A percentile compares a stretch with the other conserved stretches of the same genome.
These are phyloP conservation scores for Leiothrix lutea DNA, from an alignment of 2,113 vertebrate species.

Conservation along the genomic window DNA sequence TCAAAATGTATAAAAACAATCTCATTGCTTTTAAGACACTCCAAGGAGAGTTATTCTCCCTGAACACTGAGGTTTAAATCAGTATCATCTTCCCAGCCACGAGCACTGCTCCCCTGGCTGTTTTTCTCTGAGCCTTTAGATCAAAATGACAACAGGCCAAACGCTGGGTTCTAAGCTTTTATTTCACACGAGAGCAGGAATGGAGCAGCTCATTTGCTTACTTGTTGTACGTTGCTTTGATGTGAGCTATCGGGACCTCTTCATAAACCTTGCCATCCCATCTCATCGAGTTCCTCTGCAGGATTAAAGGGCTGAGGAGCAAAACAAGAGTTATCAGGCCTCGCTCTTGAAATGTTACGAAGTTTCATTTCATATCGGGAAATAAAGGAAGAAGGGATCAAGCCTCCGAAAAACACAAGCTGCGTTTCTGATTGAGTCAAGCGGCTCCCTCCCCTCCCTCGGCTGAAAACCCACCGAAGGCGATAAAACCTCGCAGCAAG, in stretches of 20 bases:
- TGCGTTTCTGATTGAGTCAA: neutral
- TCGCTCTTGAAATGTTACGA: neutral
- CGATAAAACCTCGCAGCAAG: neutral
- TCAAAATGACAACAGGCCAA: neutral
- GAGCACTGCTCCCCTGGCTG: neutral
- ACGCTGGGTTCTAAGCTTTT: neutral
- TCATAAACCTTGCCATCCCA: slow-evolving; percentile 90
- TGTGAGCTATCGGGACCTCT: slow-evolving; percentile 86
- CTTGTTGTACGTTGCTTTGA: slow-evolving; percentile 98
- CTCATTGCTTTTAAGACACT: neutral
- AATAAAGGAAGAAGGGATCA: neutral
- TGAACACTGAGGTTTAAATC: neutral
- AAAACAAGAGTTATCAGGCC: neutral
- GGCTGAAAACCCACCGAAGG: neutral
- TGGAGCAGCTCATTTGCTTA: slow-evolving; percentile 57
- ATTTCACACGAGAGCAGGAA: neutral
- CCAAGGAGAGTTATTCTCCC: neutral
- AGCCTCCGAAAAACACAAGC: neutral
- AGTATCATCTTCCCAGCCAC: neutral
- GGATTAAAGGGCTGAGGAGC: slow-evolving; percentile 77
- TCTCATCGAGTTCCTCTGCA: slow-evolving; percentile 77
- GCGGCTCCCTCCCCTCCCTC: neutral
- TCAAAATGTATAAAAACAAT: neutral
- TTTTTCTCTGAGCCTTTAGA: neutral
- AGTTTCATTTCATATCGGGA: neutral